Base-by-base conservation (phyloP, 1,140 invertebrate genomes). In the Yoshiicerus persimilis region DNA sequence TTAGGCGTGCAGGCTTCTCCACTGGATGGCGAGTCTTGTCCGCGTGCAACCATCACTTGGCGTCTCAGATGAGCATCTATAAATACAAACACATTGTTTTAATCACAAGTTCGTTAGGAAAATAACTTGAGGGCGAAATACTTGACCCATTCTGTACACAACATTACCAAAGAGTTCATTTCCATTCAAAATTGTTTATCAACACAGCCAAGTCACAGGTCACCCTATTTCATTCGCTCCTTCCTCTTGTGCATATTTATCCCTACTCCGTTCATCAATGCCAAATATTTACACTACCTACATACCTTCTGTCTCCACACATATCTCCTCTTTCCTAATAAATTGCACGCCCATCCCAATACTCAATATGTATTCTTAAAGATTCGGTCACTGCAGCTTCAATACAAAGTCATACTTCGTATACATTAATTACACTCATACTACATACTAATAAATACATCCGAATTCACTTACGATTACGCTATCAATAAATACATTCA, bases 1-100 rank as follows among this genome's bases (percentile, higher is more conserved):
- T 30, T 36, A 4, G 86, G 80, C 13, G 47, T 38, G 34, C 88
- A 64, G 34, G 41, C 38, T n/a, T 89, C 88, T 86, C 87, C 88
- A 87, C 88, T 89, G 23, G 75, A 56, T 20, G 89, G 89, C 16
- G 89, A 90, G 5, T 89, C 90, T 87, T 89, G 90, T 36, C 89
- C 88, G 3, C 89, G 86, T 10, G 66, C 88, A 23, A 91, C 86
- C 88, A 91, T 91, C 25, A 89, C 88, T 89, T 91, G 89, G n/a
- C 90, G 62, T 62, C 90, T 83, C 80, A 91, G 30, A 75, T 91
- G 90, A 27, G 88, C 86, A 87, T 91, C 90, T 91, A 86, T 2
- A 90, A 89, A 70, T 34, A 70, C 64, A 84, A 38, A 86, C 38
- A 88, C 86, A 87, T 27, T n/a, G n/a, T n/a, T n/a, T n/a, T n/a